Evolutionary conservation across 2,888 invertebrate genomes (phyloP).

Genomic region (Pterobdella sp.): DNA sequence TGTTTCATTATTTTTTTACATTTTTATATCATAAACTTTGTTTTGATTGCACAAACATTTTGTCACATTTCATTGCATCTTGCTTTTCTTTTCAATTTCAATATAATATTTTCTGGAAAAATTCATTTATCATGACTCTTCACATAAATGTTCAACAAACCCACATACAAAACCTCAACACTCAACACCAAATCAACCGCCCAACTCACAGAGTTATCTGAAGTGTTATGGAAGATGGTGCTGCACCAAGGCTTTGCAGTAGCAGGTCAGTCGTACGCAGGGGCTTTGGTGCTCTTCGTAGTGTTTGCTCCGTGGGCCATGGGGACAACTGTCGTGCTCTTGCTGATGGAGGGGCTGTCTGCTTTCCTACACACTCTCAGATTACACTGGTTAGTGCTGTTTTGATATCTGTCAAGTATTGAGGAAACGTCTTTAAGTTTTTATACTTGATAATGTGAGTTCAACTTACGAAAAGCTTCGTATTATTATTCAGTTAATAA

Average conservation of each 20-base stretch:
- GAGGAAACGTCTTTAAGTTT: too few relatives aligned
- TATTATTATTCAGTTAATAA: too few relatives aligned
- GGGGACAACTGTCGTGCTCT: slow-evolving; percentile 84
- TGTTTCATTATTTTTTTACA: too few relatives aligned
- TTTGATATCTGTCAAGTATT: too few relatives aligned
- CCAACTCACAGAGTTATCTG: slow-evolving; percentile 62
- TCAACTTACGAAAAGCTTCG: too few relatives aligned
- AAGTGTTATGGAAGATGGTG: slow-evolving; percentile 78
- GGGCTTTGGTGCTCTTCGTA: slow-evolving; percentile 62
- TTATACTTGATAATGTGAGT: too few relatives aligned
- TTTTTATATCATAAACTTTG: too few relatives aligned
- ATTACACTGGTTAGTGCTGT: slow-evolving; percentile 72
- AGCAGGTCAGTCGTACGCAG: slow-evolving; percentile 49
- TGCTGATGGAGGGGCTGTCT: slow-evolving; percentile 96
- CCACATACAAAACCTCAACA: neutral
- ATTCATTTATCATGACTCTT: neutral
- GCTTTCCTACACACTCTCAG: slow-evolving; percentile 98
- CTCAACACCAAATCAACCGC: too few relatives aligned
- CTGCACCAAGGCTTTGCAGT: slow-evolving; percentile 67
- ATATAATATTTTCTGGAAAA: too few relatives aligned
- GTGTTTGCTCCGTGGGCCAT: slow-evolving; percentile 87
- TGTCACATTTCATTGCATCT: too few relatives aligned
- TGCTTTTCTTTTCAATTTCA: too few relatives aligned
- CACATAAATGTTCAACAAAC: neutral
- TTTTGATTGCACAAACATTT: too few relatives aligned